Percentiles rank a stretch among this genome's conserved stretches.
Conservation (phyloP, 2,113 vertebrate genomes). For the Cryptoleucopteryx plumbea region DNA sequence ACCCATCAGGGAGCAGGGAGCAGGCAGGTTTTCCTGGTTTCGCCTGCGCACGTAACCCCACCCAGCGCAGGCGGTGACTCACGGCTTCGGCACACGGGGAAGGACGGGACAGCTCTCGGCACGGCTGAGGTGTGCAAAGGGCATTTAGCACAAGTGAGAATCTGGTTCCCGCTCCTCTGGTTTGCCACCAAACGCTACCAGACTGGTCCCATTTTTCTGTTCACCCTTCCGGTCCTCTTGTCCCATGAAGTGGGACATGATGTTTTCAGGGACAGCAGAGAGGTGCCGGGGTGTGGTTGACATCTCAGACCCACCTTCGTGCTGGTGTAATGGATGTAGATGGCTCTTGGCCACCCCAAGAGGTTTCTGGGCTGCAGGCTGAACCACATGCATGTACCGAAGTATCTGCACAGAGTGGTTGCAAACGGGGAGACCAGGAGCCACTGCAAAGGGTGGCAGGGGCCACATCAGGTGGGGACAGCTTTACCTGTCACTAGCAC, state of each 20-base stretch:
- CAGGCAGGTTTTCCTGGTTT: conserved; percentile 15
- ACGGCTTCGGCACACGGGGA: rapidly evolving
- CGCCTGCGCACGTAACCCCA: not conserved
- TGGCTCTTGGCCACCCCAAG: rapidly evolving
- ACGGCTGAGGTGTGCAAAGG: not conserved
- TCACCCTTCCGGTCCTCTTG: not conserved
- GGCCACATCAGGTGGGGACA: rapidly evolving
- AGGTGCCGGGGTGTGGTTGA: not conserved
- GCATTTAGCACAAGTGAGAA: not conserved
- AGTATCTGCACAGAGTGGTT: rapidly evolving
- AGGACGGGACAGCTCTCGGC: not conserved
- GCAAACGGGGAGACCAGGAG: not conserved
- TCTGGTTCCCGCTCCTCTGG: not conserved
- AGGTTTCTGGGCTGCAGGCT: not conserved
- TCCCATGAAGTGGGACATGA: rapidly evolving
- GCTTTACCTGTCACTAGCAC: not conserved
- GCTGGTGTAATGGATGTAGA: not conserved
- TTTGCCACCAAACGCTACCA: not conserved
- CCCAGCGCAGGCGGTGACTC: not conserved
- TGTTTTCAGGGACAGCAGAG: not conserved
- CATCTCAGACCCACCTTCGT: rapidly evolving
- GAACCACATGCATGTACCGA: rapidly evolving
- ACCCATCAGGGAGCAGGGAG: not conserved
- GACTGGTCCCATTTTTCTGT: not conserved
- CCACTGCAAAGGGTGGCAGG: not conserved